Conservation (phyloP, 1,140 invertebrate species). For the Campoletis sonorensis region DNA sequence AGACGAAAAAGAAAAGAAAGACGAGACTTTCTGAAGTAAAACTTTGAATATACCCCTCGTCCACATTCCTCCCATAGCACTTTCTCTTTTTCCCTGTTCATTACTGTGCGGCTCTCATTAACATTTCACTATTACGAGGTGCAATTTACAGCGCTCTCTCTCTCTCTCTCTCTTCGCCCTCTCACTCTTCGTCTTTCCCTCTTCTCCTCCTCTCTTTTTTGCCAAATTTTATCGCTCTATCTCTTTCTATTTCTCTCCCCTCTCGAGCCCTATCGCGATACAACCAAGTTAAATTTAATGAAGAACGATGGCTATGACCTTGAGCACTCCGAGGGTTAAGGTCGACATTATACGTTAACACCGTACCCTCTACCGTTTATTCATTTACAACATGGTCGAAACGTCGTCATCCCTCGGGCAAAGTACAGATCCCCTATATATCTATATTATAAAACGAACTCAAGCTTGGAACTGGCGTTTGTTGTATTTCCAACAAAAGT, state of each 20-base stretch:
- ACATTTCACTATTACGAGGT: conserved; percentile 59
- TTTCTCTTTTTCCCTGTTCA: conserved; percentile 15
- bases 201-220: too few relatives aligned
- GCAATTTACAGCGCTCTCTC: conserved; percentile 53
- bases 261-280: neutral
- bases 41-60: neutral
- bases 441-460: neutral
- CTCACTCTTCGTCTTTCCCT: neutral
- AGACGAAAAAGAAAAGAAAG: neutral
- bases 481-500: neutral
- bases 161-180: neutral
- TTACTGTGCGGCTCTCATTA: conserved; percentile 54
- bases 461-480: neutral
- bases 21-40: neutral
- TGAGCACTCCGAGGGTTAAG: conserved; percentile 39
- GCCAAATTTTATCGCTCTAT: neutral
- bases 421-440: neutral
- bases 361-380: conserved; percentile 51
- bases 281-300: conserved; percentile 51
- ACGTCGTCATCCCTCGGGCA: neutral
- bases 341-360: conserved; percentile 45
- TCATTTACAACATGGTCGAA: conserved; percentile 40
- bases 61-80: neutral
- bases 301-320: conserved; percentile 49
- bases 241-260: neutral